phyloP scores from a whole-genome alignment of 2,888 invertebrate species.

The Perizoma affinitatum region DNA sequence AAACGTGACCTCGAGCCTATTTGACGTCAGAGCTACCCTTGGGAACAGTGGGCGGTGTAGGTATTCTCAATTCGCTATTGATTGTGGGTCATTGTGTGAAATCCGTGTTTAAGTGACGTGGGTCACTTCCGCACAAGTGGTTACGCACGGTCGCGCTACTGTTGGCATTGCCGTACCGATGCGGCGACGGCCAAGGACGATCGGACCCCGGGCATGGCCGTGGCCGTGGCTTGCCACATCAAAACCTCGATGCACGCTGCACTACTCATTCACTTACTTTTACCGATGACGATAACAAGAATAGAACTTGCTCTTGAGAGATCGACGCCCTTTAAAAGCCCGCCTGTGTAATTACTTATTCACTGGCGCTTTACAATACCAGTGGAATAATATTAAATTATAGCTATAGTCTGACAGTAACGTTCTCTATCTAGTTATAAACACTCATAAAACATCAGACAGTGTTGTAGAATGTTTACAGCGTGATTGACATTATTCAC shows the following conservation, averaged over 20 bases:
- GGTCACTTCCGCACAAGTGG: constrained; percentile 70
- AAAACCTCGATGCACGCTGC: constrained; percentile 40
- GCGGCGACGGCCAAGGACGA: no score
- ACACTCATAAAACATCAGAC: constrained; percentile 31
- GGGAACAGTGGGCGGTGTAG: constrained; percentile 50
- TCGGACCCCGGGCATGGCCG: constrained; percentile 42
- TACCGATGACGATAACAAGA: background rate
- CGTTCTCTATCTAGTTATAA: constrained; percentile 25
- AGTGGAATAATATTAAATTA: no score
- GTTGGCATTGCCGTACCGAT: constrained; percentile 38
- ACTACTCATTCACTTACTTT: constrained; percentile 27
- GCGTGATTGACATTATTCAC: constrained; percentile 54
- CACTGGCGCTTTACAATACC: no score
- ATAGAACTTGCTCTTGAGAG: no score
- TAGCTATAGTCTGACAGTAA: constrained; percentile 8
- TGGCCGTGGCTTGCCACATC: constrained; percentile 33
- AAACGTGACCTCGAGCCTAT: constrained; percentile 55
- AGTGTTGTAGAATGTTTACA: constrained; percentile 38
- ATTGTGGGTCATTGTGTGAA: constrained; percentile 47
- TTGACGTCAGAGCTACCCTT: constrained; percentile 62
- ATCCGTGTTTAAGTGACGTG: constrained; percentile 27
- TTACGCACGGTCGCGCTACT: constrained; percentile 62
- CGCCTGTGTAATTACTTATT: no score
- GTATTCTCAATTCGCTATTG: constrained; percentile 50
- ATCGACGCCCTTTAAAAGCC: no score